Base-by-base conservation (phyloP, 2,888 invertebrate genomes). In the Adelphocoris suturalis region DNA sequence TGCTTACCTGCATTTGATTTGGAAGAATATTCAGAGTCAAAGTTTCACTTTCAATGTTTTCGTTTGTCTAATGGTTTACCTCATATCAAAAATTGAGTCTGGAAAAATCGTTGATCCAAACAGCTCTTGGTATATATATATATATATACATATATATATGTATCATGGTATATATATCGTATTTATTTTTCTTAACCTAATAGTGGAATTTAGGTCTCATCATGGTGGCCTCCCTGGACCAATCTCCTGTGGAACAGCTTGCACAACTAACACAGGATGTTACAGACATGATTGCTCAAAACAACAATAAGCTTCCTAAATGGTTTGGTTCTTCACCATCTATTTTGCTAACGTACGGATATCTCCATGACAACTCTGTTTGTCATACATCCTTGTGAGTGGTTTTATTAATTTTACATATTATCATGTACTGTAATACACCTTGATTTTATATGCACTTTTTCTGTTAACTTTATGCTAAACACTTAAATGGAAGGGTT, bases 191-290 rank as follows among this genome's bases (percentile, higher is more conserved):
- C 55, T 88, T 88, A 48, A 88, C 46, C 9, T 23, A 19, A 19
- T n/a, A 16, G 0, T 27, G n/a, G 9, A 16, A 13, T 23, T 1
- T 91, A 94, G 94, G 94, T 92, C 92, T 95, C 89, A 94, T 95
- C 92, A 95, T 95, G 16, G 94, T 95, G 48, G 94, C 95, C 14
- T 94, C 95, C 3, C 92, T 92, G 75, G 94, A 95, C 91, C 94
- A 89, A 55, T 90, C 91, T 94, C 97, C 98, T 9, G 93, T 98
- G 90, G 97, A 97, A 92, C 96, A 96, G 91, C 96, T 99, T 92
- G 96, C 96, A 92, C 75, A 37, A 52, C 78, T 90, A 37, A 90
- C 48, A 16, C 86, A 90, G 23, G 90, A 90, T 28, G 86, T 90
- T 14, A 55, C 57, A 4, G 78, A 90, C 57, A n/a, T 68, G 68